These are phyloP conservation scores for Sinonovacula constricta DNA, from an alignment of 1,140 invertebrate genomes.

Conservation along the genomic window DNA sequence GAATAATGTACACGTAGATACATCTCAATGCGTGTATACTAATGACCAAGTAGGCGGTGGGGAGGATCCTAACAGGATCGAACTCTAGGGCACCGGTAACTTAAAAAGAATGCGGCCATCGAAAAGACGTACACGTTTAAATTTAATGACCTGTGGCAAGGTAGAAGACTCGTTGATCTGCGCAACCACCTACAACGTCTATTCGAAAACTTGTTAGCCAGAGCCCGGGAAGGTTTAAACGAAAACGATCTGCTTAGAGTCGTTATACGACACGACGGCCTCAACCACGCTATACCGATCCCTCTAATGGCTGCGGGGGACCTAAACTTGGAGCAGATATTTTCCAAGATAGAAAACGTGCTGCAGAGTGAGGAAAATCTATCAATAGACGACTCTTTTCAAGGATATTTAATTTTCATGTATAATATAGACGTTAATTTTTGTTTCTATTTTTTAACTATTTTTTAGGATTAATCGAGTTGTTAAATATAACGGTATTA, in stretches of 20 bases:
- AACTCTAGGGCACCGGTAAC: too few species aligned
- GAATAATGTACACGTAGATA: too few species aligned
- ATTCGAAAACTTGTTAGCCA: constrained; percentile 2
- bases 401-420: too few species aligned
- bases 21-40: too few species aligned
- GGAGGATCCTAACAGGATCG: too few species aligned
- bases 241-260: constrained; percentile 2
- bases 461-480: too few species aligned
- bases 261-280: constrained; percentile 13
- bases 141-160: constrained; percentile 11
- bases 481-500: too few species aligned
- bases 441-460: too few species aligned
- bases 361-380: constrained; percentile 4
- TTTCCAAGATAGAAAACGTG: not conserved
- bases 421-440: too few species aligned
- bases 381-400: not conserved
- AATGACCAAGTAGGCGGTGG: too few species aligned
- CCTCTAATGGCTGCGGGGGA: constrained; percentile 2
- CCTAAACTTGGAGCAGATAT: constrained; percentile 12
- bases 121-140: constrained; percentile 16
- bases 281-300: constrained; percentile 7
- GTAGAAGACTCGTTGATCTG: constrained; percentile 1
- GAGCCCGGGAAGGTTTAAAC: constrained; percentile 3
- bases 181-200: not conserved
- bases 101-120: constrained; percentile 24